Percentiles rank a stretch among this genome's conserved stretches.
Conservation (phyloP, 2,797 vertebrate genomes). For the Heterohyrax brucei region DNA sequence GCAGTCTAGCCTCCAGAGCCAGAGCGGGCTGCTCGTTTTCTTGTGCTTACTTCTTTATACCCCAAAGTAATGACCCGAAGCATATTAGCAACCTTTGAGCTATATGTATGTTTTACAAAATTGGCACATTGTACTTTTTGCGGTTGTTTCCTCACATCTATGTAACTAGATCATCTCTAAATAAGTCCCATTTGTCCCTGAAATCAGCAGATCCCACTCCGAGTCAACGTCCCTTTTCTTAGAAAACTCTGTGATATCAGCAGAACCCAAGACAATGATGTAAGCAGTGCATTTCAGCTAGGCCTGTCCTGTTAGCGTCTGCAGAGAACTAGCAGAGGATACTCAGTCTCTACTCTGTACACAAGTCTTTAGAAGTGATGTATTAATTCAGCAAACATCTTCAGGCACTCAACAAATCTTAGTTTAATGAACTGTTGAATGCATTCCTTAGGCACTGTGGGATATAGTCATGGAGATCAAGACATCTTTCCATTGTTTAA, state of each 20-base stretch:
- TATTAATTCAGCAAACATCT: conserved; percentile 50
- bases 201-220: neutral
- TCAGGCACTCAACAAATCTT: conserved; percentile 25
- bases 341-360: neutral
- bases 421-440: conserved; percentile 56
- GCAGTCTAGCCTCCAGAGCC: neutral
- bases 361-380: conserved; percentile 30
- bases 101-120: neutral
- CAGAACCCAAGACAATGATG: neutral
- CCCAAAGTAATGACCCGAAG: neutral
- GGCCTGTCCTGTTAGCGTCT: neutral
- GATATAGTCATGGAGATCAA: neutral
- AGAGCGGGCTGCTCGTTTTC: neutral
- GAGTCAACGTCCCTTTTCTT: neutral
- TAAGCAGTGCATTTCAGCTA: neutral
- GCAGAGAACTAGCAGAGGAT: neutral
- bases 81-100: neutral
- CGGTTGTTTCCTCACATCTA: neutral
- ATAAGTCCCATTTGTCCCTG: neutral
- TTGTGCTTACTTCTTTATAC: neutral
- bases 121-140: neutral
- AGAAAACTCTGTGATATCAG: neutral
- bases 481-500: neutral
- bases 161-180: neutral
- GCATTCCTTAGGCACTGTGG: neutral